phyloP scores from a whole-genome alignment of 1,140 invertebrate genomes.

The Pararge aegeria region DNA sequence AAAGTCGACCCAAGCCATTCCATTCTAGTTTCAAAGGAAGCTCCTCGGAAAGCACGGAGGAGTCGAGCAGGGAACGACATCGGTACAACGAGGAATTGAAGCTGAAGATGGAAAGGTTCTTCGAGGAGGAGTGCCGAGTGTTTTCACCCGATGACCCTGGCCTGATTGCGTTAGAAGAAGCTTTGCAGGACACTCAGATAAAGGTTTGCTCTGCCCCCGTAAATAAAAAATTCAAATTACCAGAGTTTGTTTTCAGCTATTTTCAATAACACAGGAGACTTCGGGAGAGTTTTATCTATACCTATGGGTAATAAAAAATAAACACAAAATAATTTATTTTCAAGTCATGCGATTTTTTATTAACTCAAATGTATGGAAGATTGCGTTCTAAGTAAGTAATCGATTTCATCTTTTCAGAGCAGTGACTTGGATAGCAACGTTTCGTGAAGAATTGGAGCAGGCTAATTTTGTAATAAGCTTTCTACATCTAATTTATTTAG shows the following conservation, averaged over 20 bases:
- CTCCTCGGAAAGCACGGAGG: constrained; percentile 31
- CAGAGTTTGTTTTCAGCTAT: too few species aligned
- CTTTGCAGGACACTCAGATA: constrained; percentile 39
- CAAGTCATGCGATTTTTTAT: too few species aligned
- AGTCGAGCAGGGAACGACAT: constrained; percentile 9
- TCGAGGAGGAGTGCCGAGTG: constrained; percentile 55
- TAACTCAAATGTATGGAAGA: too few species aligned
- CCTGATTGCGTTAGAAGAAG: constrained; percentile 43
- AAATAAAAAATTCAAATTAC: neutral
- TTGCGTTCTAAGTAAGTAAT: too few species aligned
- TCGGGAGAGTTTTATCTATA: too few species aligned
- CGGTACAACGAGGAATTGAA: constrained; percentile 47
- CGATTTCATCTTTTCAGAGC: too few species aligned
- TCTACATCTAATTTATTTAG: too few species aligned
- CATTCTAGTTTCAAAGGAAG: constrained; percentile 42
- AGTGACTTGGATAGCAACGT: neutral
- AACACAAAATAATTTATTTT: too few species aligned
- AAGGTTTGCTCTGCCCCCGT: constrained; percentile 31
- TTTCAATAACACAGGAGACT: too few species aligned
- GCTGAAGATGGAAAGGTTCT: constrained; percentile 54
- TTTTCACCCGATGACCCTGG: constrained; percentile 55
- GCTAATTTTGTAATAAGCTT: neutral
- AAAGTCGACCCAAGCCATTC: too few species aligned
- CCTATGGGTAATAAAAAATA: too few species aligned
- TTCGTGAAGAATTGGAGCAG: neutral